phyloP scores from a whole-genome alignment of 2,888 invertebrate genomes.

The Oxytorus armatus region DNA sequence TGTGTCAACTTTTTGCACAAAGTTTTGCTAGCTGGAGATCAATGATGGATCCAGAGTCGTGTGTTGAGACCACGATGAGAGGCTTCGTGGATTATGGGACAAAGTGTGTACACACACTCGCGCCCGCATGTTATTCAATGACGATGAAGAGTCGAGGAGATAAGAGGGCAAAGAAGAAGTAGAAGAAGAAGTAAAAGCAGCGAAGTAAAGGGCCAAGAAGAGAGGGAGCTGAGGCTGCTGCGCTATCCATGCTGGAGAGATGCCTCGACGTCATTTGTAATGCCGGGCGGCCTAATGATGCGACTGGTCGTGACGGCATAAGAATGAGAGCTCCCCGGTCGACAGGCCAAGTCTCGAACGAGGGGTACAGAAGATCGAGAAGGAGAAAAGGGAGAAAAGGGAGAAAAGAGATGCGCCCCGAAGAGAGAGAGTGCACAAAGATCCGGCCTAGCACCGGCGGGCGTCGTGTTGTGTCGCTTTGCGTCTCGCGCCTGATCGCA shows the following conservation, averaged over 20 bases:
- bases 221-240: slow-evolving; percentile 53
- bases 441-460: slow-evolving; percentile 55
- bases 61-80: not conserved
- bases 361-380: slow-evolving; percentile 27
- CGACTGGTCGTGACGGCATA: slow-evolving; percentile 77
- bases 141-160: slow-evolving; percentile 47
- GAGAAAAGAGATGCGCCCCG: slow-evolving; percentile 15
- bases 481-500: slow-evolving; percentile 61
- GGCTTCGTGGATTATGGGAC: not conserved
- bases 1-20: slow-evolving; percentile 56
- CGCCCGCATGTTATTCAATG: slow-evolving; percentile 44
- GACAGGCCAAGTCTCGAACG: slow-evolving; percentile 50
- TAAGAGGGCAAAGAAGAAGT: slow-evolving; percentile 51
- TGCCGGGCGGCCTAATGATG: slow-evolving; percentile 78
- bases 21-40: slow-evolving; percentile 60
- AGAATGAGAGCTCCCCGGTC: slow-evolving; percentile 73
- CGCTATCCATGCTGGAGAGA: slow-evolving; percentile 65
- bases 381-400: slow-evolving; percentile 11
- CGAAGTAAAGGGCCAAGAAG: slow-evolving; percentile 28
- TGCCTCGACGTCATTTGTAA: slow-evolving; percentile 77
- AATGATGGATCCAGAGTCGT: slow-evolving; percentile 52
- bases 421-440: slow-evolving; percentile 44
- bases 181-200: slow-evolving; percentile 17
- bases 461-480: slow-evolving; percentile 60
- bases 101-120: not conserved